Evolutionary conservation across 2,888 invertebrate genomes (phyloP), one percentile per base, ranked within the genome.

Genomic region (Saturnia pavonia): DNA sequence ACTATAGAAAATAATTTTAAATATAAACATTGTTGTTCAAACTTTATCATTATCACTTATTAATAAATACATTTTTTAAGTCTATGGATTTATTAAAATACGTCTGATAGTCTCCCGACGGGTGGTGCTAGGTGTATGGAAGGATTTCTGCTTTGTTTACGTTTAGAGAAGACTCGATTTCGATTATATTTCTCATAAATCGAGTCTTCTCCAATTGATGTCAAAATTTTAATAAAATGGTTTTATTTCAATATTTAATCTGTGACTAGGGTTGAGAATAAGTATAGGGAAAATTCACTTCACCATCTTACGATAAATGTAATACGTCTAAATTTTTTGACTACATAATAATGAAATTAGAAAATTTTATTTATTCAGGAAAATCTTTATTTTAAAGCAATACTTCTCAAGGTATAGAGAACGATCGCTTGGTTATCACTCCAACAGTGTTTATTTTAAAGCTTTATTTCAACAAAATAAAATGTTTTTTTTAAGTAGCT

Each of bases 51-150:
- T 43, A 19, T 48, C 22, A 48, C 67, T 2, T 45, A 68, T n/a
- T 67, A 43, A 4, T 12, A 45, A 27, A 68, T 48, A 45, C 6
- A 43, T 25, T 25, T 57, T 34, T 34, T 34, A 34, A 34, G n/a
- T n/a, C n/a, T n/a, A n/a, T n/a, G n/a, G n/a, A n/a, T n/a, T n/a
- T n/a, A n/a, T n/a, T n/a, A n/a, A n/a, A 60, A 34, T 34, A 40
- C 22, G 65, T 65, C 60, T 63, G 27, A 63, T 63, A 7, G 60
- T 27, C 60, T 63, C 60, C 16, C 60, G 27, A 27, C 12, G 27
- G 27, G 60, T 63, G 60, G 60, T 34, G 34, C 27, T 63, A 65
- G 40, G 40, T 40, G 12, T 65, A 16, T 65, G 65, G n/a, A 65
- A 40, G 19, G 65, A n/a, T 65, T 57, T 57, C 57, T 65, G 40